Evolutionary conservation across 2,113 vertebrate species (phyloP).

Genomic region (Nothoprocta perdicaria): DNA sequence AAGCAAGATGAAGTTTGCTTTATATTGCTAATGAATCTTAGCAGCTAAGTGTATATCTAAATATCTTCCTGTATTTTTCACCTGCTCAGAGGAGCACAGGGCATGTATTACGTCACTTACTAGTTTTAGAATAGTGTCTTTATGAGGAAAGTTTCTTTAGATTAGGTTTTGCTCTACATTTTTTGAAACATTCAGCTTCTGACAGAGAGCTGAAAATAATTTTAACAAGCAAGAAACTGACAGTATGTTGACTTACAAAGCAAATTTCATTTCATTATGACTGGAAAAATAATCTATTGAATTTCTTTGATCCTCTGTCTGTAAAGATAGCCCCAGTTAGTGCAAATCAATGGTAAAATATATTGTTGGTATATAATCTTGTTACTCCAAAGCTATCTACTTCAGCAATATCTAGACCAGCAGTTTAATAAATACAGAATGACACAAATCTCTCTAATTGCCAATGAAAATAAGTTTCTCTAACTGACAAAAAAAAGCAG

Average conservation of each 20-base stretch:
- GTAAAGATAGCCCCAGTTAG: background rate
- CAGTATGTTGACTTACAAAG: background rate
- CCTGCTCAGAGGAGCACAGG: background rate
- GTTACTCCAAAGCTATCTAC: background rate
- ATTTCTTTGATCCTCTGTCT: background rate
- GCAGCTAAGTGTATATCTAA: background rate
- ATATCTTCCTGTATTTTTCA: background rate
- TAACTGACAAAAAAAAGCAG: background rate
- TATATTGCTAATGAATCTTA: background rate
- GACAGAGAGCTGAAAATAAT: background rate
- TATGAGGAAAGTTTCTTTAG: background rate
- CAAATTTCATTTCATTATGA: constrained; percentile 8
- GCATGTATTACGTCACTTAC: background rate
- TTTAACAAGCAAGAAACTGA: background rate
- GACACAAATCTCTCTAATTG: background rate
- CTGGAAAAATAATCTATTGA: background rate
- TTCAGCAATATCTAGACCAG: background rate
- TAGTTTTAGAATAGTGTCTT: background rate
- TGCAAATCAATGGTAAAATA: constrained; percentile 15
- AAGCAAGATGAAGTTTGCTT: background rate
- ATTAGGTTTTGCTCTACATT: background rate
- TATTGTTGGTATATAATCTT: background rate
- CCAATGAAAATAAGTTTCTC: background rate
- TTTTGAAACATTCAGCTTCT: background rate
- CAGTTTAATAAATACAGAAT: constrained; percentile 25